A percentile compares a stretch with the other conserved stretches of the same genome.
Conservation (phyloP, 2,888 invertebrate genomes). For the Erebia epiphron region DNA sequence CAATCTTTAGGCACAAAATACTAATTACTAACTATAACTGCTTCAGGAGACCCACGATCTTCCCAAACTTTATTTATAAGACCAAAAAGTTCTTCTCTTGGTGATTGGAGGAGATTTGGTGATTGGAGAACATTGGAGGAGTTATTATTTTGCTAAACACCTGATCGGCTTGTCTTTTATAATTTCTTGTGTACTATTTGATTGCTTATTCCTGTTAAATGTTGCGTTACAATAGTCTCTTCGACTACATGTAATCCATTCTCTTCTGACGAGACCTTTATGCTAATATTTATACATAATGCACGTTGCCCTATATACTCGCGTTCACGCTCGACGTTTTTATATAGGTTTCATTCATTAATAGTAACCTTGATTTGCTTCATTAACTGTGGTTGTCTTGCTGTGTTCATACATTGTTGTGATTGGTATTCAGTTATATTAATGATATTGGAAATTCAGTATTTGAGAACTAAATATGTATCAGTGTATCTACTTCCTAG, state of each 20-base stretch:
- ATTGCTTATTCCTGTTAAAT: neutral
- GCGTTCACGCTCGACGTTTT: constrained; percentile 18
- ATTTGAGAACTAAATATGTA: too few species aligned
- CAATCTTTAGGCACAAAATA: too few species aligned
- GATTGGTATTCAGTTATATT: neutral
- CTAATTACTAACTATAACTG: too few species aligned
- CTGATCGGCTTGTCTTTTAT: neutral
- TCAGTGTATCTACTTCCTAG: too few species aligned
- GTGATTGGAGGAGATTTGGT: too few species aligned
- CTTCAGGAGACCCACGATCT: neutral
- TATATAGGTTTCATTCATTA: constrained; percentile 21
- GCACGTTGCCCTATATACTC: constrained; percentile 37
- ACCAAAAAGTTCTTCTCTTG: too few species aligned
- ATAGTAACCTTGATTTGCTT: constrained; percentile 21
- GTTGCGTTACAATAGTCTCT: neutral
- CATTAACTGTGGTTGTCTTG: constrained; percentile 23
- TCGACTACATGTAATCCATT: constrained; percentile 54
- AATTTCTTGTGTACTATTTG: too few species aligned
- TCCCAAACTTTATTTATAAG: neutral
- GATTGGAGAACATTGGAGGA: too few species aligned
- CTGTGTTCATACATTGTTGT: neutral
- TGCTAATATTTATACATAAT: constrained; percentile 51
- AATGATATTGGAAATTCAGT: too few species aligned
- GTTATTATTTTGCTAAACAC: too few species aligned
- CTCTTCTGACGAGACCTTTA: constrained; percentile 62